Evolutionary conservation across 2,888 invertebrate genomes (phyloP).

Genomic region (Osedax frankpressi): DNA sequence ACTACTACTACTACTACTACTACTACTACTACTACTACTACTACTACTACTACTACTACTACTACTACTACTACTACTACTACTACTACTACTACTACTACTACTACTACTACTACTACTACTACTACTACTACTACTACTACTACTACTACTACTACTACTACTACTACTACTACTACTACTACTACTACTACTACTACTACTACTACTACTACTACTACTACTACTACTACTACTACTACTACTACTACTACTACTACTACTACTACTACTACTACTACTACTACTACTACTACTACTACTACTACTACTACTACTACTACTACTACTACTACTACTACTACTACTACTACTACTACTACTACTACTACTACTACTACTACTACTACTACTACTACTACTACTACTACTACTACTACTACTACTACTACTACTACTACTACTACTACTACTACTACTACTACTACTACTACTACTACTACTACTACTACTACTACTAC

Average conservation of each 20-base stretch:
- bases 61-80: slow-evolving; percentile 10
- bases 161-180: slow-evolving; percentile 11
- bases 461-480: slow-evolving; percentile 12
- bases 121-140: slow-evolving; percentile 12
- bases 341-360: slow-evolving; percentile 8
- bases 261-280: slow-evolving; percentile 8
- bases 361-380: slow-evolving; percentile 12
- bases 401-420: slow-evolving; percentile 12
- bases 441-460: slow-evolving; percentile 10
- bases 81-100: slow-evolving; percentile 12
- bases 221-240: slow-evolving; percentile 12
- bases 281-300: slow-evolving; percentile 6
- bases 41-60: slow-evolving; percentile 11
- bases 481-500: slow-evolving; percentile 12
- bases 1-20: slow-evolving; percentile 12
- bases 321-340: slow-evolving; percentile 1
- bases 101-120: slow-evolving; percentile 12
- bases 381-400: slow-evolving; percentile 10
- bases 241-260: slow-evolving; percentile 12
- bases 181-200: slow-evolving; percentile 12
- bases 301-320: slow-evolving; percentile 2
- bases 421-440: slow-evolving; percentile 11
- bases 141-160: slow-evolving; percentile 12
- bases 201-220: slow-evolving; percentile 11
- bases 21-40: slow-evolving; percentile 12